Evolutionary conservation across 2,113 vertebrate genomes (phyloP), one percentile per base, ranked within the genome.

Genomic region (Nannospalax galili): DNA sequence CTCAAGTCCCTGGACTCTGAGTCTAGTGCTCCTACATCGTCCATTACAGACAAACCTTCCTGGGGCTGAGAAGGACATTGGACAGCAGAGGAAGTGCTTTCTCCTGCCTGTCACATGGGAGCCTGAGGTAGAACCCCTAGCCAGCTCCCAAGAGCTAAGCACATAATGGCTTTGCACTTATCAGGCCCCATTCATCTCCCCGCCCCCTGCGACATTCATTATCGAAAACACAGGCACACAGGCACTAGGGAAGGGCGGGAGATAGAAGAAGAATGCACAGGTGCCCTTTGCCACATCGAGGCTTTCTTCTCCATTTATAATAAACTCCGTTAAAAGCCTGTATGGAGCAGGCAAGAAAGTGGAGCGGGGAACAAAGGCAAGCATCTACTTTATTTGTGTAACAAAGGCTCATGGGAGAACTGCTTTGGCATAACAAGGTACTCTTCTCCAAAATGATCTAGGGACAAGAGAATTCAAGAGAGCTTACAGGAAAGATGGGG

Each of bases 311-410:
- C 90, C 97, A 77, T 97, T 98, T 95, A 87, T 97, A 95, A 97
- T 97, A 97, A 93, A 98, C 96, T 80, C 37, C 32, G 78, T 94
- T 98, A 98, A 97, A 97, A 97, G 94, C 97, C 84, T 94, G 45
- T 90, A 64, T 67, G 2, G 64, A 67, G 45, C 93, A 52, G 37
- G 62, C 72, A 60, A 58, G 96, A 97, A 96, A 97, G 90, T 84
- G 73, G 91, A 93, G 85, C 95, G 88, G 97, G 75, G 96, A 97
- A 97, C 97, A 96, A 98, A 96, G 96, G 92, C 95, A 97, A 98
- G 97, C 96, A 97, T 73, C 94, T 82, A 96, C 84, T 98, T 97
- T 98, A 98, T 98, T 98, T 98, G 97, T 97, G 91, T 98, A 97
- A 98, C 79, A 96, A 93, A 97, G 95, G 72, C 91, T 97, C 96